These are phyloP conservation scores for Hyla sarda DNA, from an alignment of 2,113 vertebrate species.

Conservation along the genomic window DNA sequence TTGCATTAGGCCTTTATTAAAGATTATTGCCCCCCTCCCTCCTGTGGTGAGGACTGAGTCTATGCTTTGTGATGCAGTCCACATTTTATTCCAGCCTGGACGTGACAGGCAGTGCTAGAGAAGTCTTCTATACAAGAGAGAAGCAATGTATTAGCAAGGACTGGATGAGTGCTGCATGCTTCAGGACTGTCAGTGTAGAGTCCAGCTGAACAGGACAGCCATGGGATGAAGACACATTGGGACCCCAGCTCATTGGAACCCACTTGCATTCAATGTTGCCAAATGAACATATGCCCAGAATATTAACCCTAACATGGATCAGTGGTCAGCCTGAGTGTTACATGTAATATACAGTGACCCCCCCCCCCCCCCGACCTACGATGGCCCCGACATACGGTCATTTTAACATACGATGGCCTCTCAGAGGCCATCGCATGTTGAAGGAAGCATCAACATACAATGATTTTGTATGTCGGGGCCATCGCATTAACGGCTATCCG, in stretches of 20 bases:
- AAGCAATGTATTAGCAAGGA: neutral
- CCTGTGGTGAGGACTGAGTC: conserved; percentile 13
- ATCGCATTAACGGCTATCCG: no score
- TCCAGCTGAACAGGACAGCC: no score
- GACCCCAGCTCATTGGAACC: no score
- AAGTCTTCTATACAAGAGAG: neutral
- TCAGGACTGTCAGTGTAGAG: no score
- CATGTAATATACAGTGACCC: neutral
- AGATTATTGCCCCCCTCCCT: conserved; percentile 16
- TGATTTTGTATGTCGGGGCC: no score
- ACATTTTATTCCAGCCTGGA: conserved; percentile 9
- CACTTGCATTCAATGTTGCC: neutral
- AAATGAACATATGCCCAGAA: neutral
- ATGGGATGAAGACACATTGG: no score
- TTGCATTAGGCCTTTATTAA: conserved; percentile 26
- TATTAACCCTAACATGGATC: neutral
- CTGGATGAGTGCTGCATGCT: neutral
- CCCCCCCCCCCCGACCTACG: no score
- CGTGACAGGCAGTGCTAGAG: conserved; percentile 24
- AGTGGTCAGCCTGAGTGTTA: neutral
- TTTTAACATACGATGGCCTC: no score
- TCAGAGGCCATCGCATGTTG: no score
- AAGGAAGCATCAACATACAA: no score
- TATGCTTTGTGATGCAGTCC: conserved; percentile 3
- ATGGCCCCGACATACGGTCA: no score